Conservation (phyloP, 2,113 vertebrate genomes). For the Capreolus pygargus region DNA sequence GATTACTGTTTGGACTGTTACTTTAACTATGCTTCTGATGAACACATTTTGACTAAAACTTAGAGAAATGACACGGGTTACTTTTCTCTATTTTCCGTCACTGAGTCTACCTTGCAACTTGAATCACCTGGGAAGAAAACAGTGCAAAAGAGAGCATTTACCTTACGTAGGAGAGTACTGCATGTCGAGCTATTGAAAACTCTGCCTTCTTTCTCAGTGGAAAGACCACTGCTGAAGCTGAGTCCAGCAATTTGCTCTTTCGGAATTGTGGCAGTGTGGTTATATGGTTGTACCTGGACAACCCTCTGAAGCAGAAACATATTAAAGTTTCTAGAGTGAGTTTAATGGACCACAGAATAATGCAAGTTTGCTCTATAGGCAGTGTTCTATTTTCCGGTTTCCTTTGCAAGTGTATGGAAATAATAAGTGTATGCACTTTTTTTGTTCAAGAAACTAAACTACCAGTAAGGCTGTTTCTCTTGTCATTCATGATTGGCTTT, state of each 20-base stretch:
- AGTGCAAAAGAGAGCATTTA: background rate
- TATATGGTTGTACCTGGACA: background rate
- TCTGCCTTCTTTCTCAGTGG: background rate
- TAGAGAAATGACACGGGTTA: constrained; percentile 36
- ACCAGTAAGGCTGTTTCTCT: background rate
- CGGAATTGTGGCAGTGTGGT: background rate
- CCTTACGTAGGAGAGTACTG: background rate
- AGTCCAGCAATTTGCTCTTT: background rate
- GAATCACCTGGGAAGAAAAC: constrained; percentile 32
- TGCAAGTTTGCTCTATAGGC: background rate
- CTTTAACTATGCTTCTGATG: constrained; percentile 26
- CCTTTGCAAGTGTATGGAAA: background rate
- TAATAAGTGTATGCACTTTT: background rate
- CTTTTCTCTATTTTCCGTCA: background rate
- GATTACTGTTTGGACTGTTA: constrained; percentile 26
- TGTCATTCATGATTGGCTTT: background rate
- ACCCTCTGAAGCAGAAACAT: background rate
- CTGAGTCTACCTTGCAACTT: background rate
- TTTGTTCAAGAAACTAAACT: background rate
- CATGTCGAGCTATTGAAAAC: background rate
- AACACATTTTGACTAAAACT: constrained; percentile 21
- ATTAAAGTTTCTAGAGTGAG: constrained; percentile 26
- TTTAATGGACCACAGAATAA: constrained; percentile 45
- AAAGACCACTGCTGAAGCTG: background rate
- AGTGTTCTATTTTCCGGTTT: background rate